Percentiles rank a stretch among this genome's conserved stretches.
Evolutionary conservation across 1,140 invertebrate genomes (phyloP).

Genomic region (Drosophila jambulina): DNA sequence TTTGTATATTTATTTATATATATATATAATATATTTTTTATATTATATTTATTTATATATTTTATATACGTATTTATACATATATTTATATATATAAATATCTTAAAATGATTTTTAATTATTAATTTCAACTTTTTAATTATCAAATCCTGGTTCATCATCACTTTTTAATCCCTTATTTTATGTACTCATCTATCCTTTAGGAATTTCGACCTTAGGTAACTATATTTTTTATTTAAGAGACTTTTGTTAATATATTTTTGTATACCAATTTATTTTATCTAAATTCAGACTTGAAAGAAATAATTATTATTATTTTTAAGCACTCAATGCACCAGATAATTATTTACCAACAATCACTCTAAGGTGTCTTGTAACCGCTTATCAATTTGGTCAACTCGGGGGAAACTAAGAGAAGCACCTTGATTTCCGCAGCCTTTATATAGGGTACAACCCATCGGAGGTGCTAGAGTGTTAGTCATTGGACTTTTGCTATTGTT

Average conservation of each 20-base stretch:
- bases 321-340: background rate
- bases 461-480: constrained; percentile 67
- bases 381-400: constrained; percentile 31
- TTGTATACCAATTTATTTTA: background rate
- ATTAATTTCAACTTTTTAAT: no score
- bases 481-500: constrained; percentile 57
- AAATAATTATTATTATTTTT: background rate
- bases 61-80: no score
- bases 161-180: no score
- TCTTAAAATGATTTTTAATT: no score
- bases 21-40: no score
- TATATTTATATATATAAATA: no score
- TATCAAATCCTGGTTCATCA: no score
- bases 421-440: constrained; percentile 19
- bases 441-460: constrained; percentile 43
- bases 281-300: background rate
- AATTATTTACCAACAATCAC: background rate
- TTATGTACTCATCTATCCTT: background rate
- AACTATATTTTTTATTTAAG: background rate
- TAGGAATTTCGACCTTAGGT: background rate
- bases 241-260: background rate
- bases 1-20: no score
- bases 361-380: background rate
- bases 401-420: constrained; percentile 21
- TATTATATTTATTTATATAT: no score